Evolutionary conservation across 1,140 invertebrate species (phyloP).

Genomic region (Drosophila lini): DNA sequence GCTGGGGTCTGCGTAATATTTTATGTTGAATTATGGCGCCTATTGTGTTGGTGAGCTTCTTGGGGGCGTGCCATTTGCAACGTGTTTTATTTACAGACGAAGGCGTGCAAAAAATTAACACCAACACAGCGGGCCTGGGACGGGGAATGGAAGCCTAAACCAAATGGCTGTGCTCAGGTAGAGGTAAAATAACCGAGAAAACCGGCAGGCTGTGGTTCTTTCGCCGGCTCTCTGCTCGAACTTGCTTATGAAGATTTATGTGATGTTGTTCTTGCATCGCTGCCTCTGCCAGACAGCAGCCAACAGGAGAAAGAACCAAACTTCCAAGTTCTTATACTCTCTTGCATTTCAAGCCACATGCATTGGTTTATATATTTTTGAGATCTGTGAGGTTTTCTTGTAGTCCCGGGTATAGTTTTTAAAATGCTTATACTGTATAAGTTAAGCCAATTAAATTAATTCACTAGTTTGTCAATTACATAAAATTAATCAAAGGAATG

Average conservation of each 20-base stretch:
- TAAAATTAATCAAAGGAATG: neutral
- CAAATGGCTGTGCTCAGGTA: conserved; percentile 66
- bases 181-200: conserved; percentile 64
- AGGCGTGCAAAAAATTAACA: conserved; percentile 77
- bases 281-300: conserved; percentile 64
- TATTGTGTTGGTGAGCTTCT: conserved; percentile 46
- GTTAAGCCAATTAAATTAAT: neutral
- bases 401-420: too few species aligned
- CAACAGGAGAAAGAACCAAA: conserved; percentile 10
- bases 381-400: neutral
- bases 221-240: conserved; percentile 40
- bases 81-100: conserved; percentile 74
- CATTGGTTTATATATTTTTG: conserved; percentile 1
- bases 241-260: conserved; percentile 80
- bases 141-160: conserved; percentile 17
- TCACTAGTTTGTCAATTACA: neutral
- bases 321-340: conserved; percentile 3
- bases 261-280: conserved; percentile 64
- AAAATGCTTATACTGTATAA: neutral
- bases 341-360: conserved; percentile 1
- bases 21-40: conserved; percentile 77
- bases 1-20: conserved; percentile 69
- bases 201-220: conserved; percentile 47
- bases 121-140: neutral
- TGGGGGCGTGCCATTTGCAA: conserved; percentile 65